Evolutionary conservation across 2,888 invertebrate genomes (phyloP).

Genomic region (Sepioteuthis lessoniana): DNA sequence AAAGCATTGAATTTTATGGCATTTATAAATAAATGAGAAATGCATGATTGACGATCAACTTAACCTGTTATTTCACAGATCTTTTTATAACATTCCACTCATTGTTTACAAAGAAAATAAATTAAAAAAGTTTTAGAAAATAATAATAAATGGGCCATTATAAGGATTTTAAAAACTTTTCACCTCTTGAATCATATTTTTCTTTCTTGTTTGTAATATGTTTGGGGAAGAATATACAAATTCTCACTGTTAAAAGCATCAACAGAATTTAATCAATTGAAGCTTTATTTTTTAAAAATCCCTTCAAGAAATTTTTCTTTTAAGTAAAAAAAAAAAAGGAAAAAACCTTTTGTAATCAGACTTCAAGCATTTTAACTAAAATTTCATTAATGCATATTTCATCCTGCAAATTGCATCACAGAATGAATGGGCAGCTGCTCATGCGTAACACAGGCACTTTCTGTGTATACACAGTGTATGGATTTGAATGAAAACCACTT

Average conservation of each 20-base stretch:
- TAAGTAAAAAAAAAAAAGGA: neutral
- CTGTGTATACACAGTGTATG: neutral
- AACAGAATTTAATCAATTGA: neutral
- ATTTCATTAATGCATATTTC: constrained; percentile 12
- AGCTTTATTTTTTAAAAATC: neutral
- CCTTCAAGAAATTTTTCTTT: constrained; percentile 18
- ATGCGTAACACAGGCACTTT: neutral
- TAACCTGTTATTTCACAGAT: neutral
- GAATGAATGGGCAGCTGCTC: neutral
- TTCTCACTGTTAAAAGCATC: neutral
- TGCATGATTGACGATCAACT: neutral
- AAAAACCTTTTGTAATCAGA: neutral
- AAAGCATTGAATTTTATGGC: neutral
- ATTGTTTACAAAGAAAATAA: constrained; percentile 33
- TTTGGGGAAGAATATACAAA: neutral
- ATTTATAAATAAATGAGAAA: neutral
- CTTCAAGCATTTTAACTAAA: neutral
- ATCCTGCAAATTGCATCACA: neutral
- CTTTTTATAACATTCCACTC: neutral
- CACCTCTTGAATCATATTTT: neutral
- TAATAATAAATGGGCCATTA: neutral
- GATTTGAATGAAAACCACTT: neutral
- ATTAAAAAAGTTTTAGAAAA: neutral
- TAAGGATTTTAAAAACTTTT: neutral
- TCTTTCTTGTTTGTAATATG: neutral